Evolutionary conservation across 1,140 invertebrate genomes (phyloP).

Genomic region (Leptinotarsa lineolata): DNA sequence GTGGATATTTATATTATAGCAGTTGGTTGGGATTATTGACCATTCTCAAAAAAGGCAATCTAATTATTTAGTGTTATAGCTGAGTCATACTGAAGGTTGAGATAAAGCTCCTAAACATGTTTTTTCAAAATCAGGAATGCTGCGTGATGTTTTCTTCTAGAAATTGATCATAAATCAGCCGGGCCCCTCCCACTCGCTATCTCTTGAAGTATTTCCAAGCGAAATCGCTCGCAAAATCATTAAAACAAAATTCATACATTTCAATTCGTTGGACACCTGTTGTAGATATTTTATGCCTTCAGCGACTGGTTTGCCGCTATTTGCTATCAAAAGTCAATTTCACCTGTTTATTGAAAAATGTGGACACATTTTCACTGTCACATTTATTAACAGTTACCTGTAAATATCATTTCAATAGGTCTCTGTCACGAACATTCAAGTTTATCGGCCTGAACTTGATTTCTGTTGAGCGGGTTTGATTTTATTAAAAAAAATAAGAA

Average conservation of each 20-base stretch:
- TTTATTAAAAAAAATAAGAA: background rate
- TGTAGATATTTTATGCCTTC: background rate
- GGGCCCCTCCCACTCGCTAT: too few relatives aligned
- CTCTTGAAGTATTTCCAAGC: too few relatives aligned
- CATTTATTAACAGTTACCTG: background rate
- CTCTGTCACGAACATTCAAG: background rate
- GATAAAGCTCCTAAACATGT: too few relatives aligned
- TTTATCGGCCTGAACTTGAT: background rate
- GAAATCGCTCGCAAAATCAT: too few relatives aligned
- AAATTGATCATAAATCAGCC: too few relatives aligned
- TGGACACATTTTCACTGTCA: background rate
- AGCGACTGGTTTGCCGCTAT: background rate
- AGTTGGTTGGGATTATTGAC: too few relatives aligned
- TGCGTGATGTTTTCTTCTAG: too few relatives aligned
- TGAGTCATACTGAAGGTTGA: too few relatives aligned
- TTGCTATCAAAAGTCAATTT: background rate
- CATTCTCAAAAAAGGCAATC: too few relatives aligned
- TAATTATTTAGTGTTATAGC: too few relatives aligned
- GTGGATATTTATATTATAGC: too few relatives aligned
- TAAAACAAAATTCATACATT: background rate
- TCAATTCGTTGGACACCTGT: background rate
- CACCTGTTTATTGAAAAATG: background rate
- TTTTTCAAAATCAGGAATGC: too few relatives aligned
- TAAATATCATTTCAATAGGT: background rate
- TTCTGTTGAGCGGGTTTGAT: background rate